Base-by-base conservation (phyloP, 2,113 vertebrate genomes). In the western clawed frog (Xenopus tropicalis) region DNA sequence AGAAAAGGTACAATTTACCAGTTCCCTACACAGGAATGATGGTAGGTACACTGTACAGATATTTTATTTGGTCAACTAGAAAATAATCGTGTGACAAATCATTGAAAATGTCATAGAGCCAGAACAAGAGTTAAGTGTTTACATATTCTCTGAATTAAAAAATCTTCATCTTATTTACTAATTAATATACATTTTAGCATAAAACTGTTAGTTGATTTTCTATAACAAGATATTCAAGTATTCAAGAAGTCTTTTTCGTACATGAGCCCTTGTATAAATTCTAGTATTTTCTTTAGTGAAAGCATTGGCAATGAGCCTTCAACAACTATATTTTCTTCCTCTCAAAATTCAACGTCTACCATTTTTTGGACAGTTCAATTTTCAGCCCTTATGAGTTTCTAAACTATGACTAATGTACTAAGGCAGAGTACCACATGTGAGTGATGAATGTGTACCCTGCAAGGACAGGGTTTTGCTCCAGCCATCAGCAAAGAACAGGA, bases 321-420 rank as follows among this genome's bases (percentile, higher is more conserved):
- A 75, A 52, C 19, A 10, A 46, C 21, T 48, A n/a, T 48, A 54
- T 66, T 48, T 65, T 13, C 11, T 21, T 16, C 8, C 17, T 37
- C 46, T 51, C 44, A 17, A 20, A 54, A 29, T 48, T 42, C 57
- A 37, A 54, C 44, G 65, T 29, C 72, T 74, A 44, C 72, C 66
- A 68, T 75, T 42, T 54, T 37, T 69, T 75, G 72, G 72, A 75
- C 72, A 75, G 65, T 75, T 75, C 72, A 75, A 75, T 75, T 75
- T 75, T 75, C 72, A 75, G 58, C 66, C 56, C 54, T 69, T 69
- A 75, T 69, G 72, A 75, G 72, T 75, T 75, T 75, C 66, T 69
- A 75, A 75, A 75, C 57, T 75, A 75, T 75, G 72, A 75, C 66
- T 69, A 75, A 75, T 75, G 72, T 69, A 69, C 44, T 74, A 62